Base-by-base conservation (phyloP, 2,113 vertebrate species). In the Coregonus clupeaformis region DNA sequence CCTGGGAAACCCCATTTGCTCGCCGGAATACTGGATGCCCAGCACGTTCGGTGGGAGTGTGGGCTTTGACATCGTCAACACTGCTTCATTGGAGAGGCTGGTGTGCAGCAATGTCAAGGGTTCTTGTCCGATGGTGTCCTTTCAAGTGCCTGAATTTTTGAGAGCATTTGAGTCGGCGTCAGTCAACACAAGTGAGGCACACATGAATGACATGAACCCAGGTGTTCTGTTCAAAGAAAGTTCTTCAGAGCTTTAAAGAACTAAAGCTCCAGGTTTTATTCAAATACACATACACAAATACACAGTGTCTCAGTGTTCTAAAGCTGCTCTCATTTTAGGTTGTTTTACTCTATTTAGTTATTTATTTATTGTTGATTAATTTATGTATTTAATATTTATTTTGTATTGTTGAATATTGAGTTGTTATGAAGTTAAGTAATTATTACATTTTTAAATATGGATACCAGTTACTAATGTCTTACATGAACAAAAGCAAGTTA, bases 1-100 rank as follows among this genome's bases (percentile, higher is more conserved):
- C 12, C 89, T 97, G 95, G 95, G 95, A 73, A 97, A 97, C 0
- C 88, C 92, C 0, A 96, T 97, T 55, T 97, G 95, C 64, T 97
- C 95, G 2, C 95, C 95, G 0, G 91, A 95, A n/a, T 97, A 97
- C 89, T 97, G 95, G 95, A 96, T 96, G 77, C 95, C 95, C 0
- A 97, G 95, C 84, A 97, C 95, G 14, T 97, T 97, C 0, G 95
- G 95, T 9, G 95, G 95, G 3, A 86, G 90, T 76, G 92, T 94
- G 18, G 95, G 95, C 36, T 97, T 97, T 69, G 86, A 94, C 45
- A 95, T 96, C 32, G 77, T 97, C 82, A 96, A 96, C 76, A 93
- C 91, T 0, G 95, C 94, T 76, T 95, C 95, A 6, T 85, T 97
- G 30, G 94, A 94, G 89, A 94, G 90, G 49, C 94, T 97, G 67